phyloP scores from a whole-genome alignment of 2,888 invertebrate genomes.

The Frankliniella fusca region DNA sequence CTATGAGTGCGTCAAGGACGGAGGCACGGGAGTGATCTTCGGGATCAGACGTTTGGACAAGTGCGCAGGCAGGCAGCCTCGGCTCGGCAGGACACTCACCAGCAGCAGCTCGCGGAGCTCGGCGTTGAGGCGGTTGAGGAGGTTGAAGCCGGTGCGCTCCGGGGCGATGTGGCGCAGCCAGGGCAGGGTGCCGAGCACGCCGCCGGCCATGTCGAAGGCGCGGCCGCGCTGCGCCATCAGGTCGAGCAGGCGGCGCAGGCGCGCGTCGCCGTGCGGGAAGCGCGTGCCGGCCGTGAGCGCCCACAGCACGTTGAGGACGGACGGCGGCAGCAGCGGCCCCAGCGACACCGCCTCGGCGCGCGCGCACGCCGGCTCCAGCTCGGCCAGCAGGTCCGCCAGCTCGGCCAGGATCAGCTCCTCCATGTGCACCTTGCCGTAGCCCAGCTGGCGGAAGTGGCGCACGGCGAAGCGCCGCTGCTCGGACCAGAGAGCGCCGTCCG shows the following conservation, averaged over 20 bases:
- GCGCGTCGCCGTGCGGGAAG: slow-evolving; percentile 49
- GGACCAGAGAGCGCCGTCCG: slow-evolving; percentile 57
- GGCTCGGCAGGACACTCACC: slow-evolving; percentile 40
- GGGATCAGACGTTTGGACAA: too few species aligned
- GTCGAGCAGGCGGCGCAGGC: slow-evolving; percentile 49
- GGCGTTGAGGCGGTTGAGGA: slow-evolving; percentile 54
- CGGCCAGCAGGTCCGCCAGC: slow-evolving; percentile 43
- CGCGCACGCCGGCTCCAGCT: slow-evolving; percentile 20
- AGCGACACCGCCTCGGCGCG: slow-evolving; percentile 30
- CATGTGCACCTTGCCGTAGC: slow-evolving; percentile 56
- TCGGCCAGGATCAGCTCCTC: slow-evolving; percentile 55
- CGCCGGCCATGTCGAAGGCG: slow-evolving; percentile 58
- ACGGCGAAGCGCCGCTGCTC: slow-evolving; percentile 56
- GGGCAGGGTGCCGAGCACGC: slow-evolving; percentile 57
- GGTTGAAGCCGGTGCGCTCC: slow-evolving; percentile 57
- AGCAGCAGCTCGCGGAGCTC: slow-evolving; percentile 54
- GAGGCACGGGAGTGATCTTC: not conserved
- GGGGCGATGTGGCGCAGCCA: slow-evolving; percentile 62
- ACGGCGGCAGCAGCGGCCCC: slow-evolving; percentile 50
- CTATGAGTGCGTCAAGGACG: not conserved
- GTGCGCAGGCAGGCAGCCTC: too few species aligned
- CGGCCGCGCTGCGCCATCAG: slow-evolving; percentile 52
- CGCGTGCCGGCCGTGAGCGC: slow-evolving; percentile 52
- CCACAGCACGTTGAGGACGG: slow-evolving; percentile 65
- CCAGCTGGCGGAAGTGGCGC: slow-evolving; percentile 53